A percentile compares a stretch with the other conserved stretches of the same genome.
These are phyloP conservation scores for Onthophagus sagittarius DNA, from an alignment of 2,888 invertebrate genomes.

Conservation along the genomic window DNA sequence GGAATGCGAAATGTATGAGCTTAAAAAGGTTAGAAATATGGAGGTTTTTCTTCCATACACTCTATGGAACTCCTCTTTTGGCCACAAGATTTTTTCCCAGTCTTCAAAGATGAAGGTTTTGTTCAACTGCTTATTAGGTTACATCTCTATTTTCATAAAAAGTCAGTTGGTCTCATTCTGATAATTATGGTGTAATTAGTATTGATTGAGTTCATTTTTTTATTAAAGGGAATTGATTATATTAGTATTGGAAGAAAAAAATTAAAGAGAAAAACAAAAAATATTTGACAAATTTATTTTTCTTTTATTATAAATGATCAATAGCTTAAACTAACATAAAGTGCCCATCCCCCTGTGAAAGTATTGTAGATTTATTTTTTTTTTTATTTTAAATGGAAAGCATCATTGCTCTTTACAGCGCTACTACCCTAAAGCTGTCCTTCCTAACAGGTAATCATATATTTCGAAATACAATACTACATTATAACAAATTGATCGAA, in stretches of 20 bases:
- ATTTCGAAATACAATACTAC: slow-evolving; percentile 39
- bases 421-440: slow-evolving; percentile 45
- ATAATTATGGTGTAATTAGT: too few relatives aligned
- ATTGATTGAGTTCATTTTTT: too few relatives aligned
- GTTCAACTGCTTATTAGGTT: too few relatives aligned
- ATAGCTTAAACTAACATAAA: slow-evolving; percentile 49
- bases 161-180: too few relatives aligned
- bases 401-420: slow-evolving; percentile 50
- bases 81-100: too few relatives aligned
- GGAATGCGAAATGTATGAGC: too few relatives aligned
- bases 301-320: slow-evolving; percentile 50
- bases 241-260: not conserved
- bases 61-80: too few relatives aligned
- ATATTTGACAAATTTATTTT: slow-evolving; percentile 12
- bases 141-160: too few relatives aligned
- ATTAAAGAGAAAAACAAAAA: not conserved
- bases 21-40: too few relatives aligned
- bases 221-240: too few relatives aligned
- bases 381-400: slow-evolving; percentile 36
- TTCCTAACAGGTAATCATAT: slow-evolving; percentile 48
- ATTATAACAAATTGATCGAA: slow-evolving; percentile 31
- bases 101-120: too few relatives aligned
- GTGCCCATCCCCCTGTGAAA: slow-evolving; percentile 50
- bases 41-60: too few relatives aligned
- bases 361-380: slow-evolving; percentile 37